Conservation (phyloP, 2,888 invertebrate species). For the Parnassius orleans region DNA sequence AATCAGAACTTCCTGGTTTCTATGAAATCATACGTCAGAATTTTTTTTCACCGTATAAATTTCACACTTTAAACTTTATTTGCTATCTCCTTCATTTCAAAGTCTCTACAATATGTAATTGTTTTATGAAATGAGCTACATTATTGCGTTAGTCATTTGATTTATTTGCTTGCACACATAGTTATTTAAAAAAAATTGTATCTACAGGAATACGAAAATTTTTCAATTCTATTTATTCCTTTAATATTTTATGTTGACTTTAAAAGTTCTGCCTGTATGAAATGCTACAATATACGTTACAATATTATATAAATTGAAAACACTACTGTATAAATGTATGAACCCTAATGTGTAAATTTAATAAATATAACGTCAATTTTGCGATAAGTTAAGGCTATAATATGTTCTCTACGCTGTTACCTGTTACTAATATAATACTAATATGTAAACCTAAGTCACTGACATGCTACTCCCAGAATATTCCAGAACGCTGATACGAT, state of each 20-base stretch:
- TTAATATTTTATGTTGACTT: no score
- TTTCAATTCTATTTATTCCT: no score
- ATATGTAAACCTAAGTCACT: constrained; percentile 7
- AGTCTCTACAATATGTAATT: neutral
- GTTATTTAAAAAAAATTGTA: no score
- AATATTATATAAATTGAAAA: neutral
- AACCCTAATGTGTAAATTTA: constrained; percentile 9
- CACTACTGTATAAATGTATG: constrained; percentile 11
- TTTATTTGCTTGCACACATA: neutral
- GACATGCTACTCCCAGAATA: constrained; percentile 1
- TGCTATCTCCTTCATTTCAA: no score
- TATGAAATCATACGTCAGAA: no score
- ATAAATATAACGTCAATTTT: constrained; percentile 3
- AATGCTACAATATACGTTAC: constrained; percentile 1
- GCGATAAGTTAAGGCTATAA: constrained; percentile 8
- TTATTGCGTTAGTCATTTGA: constrained; percentile 11
- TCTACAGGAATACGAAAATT: no score
- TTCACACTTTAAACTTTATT: no score
- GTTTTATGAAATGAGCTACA: constrained; percentile 9
- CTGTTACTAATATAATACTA: neutral
- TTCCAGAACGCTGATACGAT: neutral
- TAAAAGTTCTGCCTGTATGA: constrained; percentile 5
- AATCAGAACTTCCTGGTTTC: no score
- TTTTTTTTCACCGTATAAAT: no score
- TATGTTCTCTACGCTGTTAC: constrained; percentile 4